Evolutionary conservation across 2,113 vertebrate genomes (phyloP).

Genomic region (Ellobius talpinus): DNA sequence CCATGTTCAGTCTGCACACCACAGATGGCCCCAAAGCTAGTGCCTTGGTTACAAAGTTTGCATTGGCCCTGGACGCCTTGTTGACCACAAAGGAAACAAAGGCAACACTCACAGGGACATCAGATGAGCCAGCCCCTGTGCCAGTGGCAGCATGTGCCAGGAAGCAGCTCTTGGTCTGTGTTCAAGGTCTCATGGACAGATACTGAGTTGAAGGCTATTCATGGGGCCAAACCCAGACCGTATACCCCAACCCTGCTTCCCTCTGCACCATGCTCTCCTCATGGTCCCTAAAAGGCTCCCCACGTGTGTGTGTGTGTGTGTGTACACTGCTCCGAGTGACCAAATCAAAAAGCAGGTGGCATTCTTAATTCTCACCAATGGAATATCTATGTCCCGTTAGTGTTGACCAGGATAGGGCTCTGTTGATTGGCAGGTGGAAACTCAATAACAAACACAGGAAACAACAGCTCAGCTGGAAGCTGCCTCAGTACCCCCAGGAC

Average conservation of each 20-base stretch:
- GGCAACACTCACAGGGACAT: too few relatives aligned
- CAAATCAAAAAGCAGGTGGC: not conserved
- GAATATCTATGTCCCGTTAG: not conserved
- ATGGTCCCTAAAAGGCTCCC: not conserved
- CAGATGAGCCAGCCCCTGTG: not conserved
- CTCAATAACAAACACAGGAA: rapidly evolving
- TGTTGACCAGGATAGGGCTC: not conserved
- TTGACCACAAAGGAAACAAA: not conserved
- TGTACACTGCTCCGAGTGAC: rapidly evolving
- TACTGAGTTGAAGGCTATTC: not conserved
- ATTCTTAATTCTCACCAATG: not conserved
- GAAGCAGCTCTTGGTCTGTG: not conserved
- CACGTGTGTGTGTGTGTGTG: not conserved
- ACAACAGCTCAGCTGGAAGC: too few relatives aligned
- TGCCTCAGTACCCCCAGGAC: not conserved
- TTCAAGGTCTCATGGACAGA: not conserved
- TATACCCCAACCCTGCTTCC: too few relatives aligned
- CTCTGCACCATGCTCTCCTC: rapidly evolving
- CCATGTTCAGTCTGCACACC: rapidly evolving
- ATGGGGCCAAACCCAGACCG: not conserved
- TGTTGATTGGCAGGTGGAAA: not conserved
- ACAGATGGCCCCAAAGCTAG: rapidly evolving
- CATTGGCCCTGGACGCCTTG: not conserved
- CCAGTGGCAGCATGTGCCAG: too few relatives aligned
- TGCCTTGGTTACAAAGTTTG: not conserved